Evolutionary conservation across 2,888 invertebrate species (phyloP).

Genomic region (Hylaea fasciaria): DNA sequence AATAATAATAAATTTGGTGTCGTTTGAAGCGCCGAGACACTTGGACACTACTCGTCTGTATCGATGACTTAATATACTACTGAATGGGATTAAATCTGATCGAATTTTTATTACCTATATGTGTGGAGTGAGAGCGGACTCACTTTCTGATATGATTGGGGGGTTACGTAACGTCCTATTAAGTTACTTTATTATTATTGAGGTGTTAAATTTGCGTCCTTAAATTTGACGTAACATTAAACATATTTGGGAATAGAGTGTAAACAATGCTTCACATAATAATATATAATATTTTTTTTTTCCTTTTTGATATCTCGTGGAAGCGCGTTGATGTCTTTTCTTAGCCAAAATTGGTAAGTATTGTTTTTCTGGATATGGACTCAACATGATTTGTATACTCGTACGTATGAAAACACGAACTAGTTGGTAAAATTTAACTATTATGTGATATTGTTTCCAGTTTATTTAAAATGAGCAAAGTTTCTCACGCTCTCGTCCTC

Average conservation of each 20-base stretch:
- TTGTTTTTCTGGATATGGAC: not conserved
- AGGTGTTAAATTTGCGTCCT: slow-evolving; percentile 17
- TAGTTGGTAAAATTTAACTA: not conserved
- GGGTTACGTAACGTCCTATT: slow-evolving; percentile 17
- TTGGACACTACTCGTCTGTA: slow-evolving; percentile 33
- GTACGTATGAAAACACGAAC: too few species aligned
- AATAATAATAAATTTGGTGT: slow-evolving; percentile 84
- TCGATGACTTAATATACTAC: slow-evolving; percentile 41
- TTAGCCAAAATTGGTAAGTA: slow-evolving; percentile 5
- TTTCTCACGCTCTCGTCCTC: slow-evolving; percentile 3
- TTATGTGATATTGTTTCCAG: not conserved
- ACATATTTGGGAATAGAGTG: not conserved
- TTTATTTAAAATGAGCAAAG: not conserved
- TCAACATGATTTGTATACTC: too few species aligned
- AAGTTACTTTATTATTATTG: too few species aligned
- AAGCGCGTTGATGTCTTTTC: slow-evolving; percentile 41
- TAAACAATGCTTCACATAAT: not conserved
- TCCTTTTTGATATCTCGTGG: slow-evolving; percentile 3
- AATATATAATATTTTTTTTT: slow-evolving; percentile 2
- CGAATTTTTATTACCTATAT: slow-evolving; percentile 27
- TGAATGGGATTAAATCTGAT: slow-evolving; percentile 38
- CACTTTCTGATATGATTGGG: slow-evolving; percentile 9
- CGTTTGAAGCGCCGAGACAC: slow-evolving; percentile 78
- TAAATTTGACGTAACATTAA: not conserved
- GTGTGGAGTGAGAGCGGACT: slow-evolving; percentile 16